These are phyloP conservation scores for Isichthys henryi DNA, from an alignment of 2,113 vertebrate species.

Conservation along the genomic window DNA sequence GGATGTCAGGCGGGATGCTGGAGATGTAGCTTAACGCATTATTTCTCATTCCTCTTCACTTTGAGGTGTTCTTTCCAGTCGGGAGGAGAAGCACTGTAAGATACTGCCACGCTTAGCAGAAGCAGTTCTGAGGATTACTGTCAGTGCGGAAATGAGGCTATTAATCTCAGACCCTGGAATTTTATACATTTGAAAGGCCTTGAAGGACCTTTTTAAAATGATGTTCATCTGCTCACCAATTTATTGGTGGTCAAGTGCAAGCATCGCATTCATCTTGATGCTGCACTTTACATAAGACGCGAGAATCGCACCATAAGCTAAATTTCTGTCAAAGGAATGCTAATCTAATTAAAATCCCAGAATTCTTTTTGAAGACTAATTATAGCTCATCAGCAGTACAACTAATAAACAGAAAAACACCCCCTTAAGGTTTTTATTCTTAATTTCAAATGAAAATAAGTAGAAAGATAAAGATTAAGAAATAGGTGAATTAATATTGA, in stretches of 20 bases:
- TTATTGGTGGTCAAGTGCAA: slow-evolving; percentile 32
- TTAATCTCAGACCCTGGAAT: slow-evolving; percentile 58
- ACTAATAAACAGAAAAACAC: neutral
- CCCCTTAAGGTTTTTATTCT: neutral
- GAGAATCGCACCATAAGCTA: neutral
- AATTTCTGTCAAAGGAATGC: neutral
- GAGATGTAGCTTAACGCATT: slow-evolving; percentile 34
- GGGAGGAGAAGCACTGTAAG: slow-evolving; percentile 33
- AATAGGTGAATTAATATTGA: neutral
- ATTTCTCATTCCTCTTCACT: slow-evolving; percentile 24
- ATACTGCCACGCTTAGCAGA: slow-evolving; percentile 41
- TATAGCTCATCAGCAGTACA: neutral
- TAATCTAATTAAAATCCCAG: neutral
- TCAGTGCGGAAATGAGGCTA: slow-evolving; percentile 57
- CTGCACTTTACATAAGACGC: neutral
- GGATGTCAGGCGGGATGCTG: slow-evolving; percentile 29
- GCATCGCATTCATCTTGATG: slow-evolving; percentile 10
- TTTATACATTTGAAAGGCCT: slow-evolving; percentile 53
- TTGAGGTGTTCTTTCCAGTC: slow-evolving; percentile 21
- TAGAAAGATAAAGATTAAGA: neutral
- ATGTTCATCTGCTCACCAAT: slow-evolving; percentile 53
- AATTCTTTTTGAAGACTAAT: neutral
- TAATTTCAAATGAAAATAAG: neutral
- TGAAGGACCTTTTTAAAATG: slow-evolving; percentile 45
- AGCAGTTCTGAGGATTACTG: slow-evolving; percentile 64